Conservation (phyloP, 2,113 vertebrate species). For the Cyprinodon tularosa region DNA sequence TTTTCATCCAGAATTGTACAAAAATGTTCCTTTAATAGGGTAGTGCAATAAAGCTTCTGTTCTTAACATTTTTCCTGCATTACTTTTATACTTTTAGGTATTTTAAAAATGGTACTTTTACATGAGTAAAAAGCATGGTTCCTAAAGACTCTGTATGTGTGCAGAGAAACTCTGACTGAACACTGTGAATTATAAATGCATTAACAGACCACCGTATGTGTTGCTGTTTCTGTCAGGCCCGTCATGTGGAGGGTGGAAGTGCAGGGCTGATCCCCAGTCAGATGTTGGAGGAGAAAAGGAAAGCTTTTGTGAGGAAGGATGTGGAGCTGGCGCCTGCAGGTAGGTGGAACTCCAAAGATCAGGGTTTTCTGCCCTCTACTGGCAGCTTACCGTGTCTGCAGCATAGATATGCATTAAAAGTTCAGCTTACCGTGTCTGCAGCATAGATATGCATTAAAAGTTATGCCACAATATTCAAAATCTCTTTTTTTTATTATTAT, state of each 20-base stretch:
- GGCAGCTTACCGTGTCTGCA: not conserved
- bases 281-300: conserved; percentile 95
- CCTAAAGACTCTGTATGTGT: no score
- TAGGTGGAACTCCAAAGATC: conserved; percentile 38
- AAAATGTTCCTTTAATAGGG: no score
- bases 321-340: conserved; percentile 85
- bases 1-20: no score
- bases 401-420: no score
- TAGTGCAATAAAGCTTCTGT: no score
- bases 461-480: not conserved
- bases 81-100: no score
- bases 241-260: conserved; percentile 90
- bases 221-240: conserved; percentile 78
- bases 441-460: no score
- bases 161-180: no score
- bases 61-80: no score
- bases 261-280: conserved; percentile 95
- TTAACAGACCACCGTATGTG: not conserved
- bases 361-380: not conserved
- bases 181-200: not conserved
- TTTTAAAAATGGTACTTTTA: no score
- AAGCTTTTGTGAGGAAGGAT: conserved; percentile 93
- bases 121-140: no score
- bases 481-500: not conserved
- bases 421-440: not conserved